Evolutionary conservation across 2,888 invertebrate genomes (phyloP), one percentile per base, ranked within the genome.

Genomic region (Macrosiphum euphorbiae): DNA sequence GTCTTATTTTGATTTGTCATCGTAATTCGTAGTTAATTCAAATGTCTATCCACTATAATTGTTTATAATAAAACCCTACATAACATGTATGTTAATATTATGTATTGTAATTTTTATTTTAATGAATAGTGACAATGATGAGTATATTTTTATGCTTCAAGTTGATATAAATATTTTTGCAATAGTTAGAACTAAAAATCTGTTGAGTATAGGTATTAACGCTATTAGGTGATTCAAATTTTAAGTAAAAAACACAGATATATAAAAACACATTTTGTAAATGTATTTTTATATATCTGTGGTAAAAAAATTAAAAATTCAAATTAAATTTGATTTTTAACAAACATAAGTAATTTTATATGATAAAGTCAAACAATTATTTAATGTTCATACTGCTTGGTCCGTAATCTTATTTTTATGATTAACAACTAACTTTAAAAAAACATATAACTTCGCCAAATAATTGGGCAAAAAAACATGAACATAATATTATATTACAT

Each of bases 1-100:
- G 11, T 61, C n/a, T n/a, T 47, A 41, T 91, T 91, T 91, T 58
- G 41, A 55, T 85, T 91, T 58, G 61, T 87, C 87, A 61, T 87
- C 61, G 26, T 35, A 41, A 8, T 92, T 87, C 61, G 26, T 35
- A 41, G 16, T 92, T 50, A 47, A 67, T 92, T 87, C 26, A 91
- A 58, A 47, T 26, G 87, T 58, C n/a, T n/a, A 58, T 58, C 44
- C 16, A 44, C 26, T 44, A 55, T 85, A 91, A 85, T 85, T 44
- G 11, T 52, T 44, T 44, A 91, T 44, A 47, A 58, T 44, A 41
- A 85, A n/a, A 24, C 35, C 52, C 41, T 52, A 26, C 44, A 44
- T 58, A 44, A 85, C 24, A n/a, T 11, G 44, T 67, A 52, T 55
- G 8, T 55, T 58, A 85, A 91, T 55, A 91, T 55, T 91, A 84